A percentile compares a stretch with the other conserved stretches of the same genome.
phyloP scores from a whole-genome alignment of 1,140 invertebrate genomes.

The Caenorhabditis elegans region DNA sequence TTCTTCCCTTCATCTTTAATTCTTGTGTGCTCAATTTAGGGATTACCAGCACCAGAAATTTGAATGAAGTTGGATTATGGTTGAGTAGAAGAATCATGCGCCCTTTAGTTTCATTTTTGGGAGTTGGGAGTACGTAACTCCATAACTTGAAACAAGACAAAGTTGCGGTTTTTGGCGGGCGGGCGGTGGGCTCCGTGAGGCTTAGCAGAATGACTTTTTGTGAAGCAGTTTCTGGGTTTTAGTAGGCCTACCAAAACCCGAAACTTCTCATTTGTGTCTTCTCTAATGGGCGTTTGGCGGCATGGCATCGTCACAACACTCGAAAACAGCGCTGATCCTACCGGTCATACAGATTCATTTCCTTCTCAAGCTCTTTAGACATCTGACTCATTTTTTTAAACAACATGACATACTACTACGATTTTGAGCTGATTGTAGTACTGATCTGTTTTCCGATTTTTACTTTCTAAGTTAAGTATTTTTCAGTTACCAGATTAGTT shows the following conservation, averaged over 20 bases:
- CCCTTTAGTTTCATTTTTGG: not conserved
- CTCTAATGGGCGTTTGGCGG: not conserved
- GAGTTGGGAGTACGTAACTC: not conserved
- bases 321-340: constrained; percentile 2
- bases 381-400: no score
- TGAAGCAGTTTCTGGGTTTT: not conserved
- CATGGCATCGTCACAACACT: not conserved
- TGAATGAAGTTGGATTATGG: constrained; percentile 23
- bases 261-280: not conserved
- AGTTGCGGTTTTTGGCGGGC: constrained; percentile 4
- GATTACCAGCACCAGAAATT: not conserved
- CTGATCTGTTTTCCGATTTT: no score
- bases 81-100: not conserved
- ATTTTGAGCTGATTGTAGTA: no score
- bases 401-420: no score
- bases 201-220: constrained; percentile 19
- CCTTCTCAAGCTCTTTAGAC: no score
- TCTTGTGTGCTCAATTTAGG: not conserved
- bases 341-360: not conserved
- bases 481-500: no score
- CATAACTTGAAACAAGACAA: constrained; percentile 22
- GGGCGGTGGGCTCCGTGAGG: not conserved
- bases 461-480: no score
- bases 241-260: not conserved
- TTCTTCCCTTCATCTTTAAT: no score